Percentiles rank a stretch among this genome's conserved stretches.
Conservation (phyloP, 2,797 vertebrate genomes). For the Phalloptychus januarius region DNA sequence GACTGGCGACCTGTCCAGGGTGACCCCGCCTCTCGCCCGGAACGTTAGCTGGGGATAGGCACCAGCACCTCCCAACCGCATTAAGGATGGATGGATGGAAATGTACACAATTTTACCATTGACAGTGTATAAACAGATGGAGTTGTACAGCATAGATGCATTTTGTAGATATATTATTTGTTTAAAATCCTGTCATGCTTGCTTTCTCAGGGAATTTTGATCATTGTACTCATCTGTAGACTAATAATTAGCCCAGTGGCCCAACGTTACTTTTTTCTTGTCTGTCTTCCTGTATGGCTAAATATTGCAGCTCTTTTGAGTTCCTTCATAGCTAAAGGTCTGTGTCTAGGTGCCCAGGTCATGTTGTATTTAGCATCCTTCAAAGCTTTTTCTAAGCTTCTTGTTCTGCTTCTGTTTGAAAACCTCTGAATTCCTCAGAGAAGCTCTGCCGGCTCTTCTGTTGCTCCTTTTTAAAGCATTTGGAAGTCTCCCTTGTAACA, state of each 20-base stretch:
- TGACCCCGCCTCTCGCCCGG: too few species aligned
- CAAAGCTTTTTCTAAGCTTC: background rate
- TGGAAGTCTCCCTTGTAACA: background rate
- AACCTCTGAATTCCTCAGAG: background rate
- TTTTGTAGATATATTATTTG: background rate
- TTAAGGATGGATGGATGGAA: too few species aligned
- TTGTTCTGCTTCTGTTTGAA: background rate
- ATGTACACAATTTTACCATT: background rate
- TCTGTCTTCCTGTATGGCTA: background rate
- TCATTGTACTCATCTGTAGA: background rate
- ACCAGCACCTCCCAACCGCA: too few species aligned
- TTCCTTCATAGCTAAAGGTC: background rate
- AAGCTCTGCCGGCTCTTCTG: background rate
- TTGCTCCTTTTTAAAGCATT: background rate
- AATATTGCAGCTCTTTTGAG: background rate
- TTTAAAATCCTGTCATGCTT: background rate
- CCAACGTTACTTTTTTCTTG: background rate
- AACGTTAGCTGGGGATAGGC: too few species aligned
- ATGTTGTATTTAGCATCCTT: background rate
- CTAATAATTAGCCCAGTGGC: background rate
- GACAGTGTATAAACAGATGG: background rate
- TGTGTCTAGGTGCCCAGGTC: background rate
- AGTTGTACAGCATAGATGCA: background rate
- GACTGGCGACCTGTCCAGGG: too few species aligned
- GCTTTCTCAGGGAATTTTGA: background rate